Conservation (phyloP, 2,888 invertebrate species). For the Lordiphosa fenestrarum region DNA sequence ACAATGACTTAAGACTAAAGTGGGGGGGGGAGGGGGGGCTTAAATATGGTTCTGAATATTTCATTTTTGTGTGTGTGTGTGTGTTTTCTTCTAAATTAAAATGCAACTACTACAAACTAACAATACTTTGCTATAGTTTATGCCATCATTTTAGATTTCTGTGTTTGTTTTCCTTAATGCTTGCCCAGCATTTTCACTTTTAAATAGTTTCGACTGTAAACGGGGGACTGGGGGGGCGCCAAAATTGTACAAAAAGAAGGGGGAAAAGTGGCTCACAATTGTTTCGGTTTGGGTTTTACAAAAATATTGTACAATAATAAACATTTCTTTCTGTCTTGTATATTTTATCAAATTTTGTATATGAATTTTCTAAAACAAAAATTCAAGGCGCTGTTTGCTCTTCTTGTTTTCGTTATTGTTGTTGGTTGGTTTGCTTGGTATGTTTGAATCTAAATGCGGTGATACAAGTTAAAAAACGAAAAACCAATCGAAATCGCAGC, state of each 20-base stretch:
- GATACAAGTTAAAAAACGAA: slow-evolving; percentile 17
- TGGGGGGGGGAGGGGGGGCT: not conserved
- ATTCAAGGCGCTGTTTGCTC: slow-evolving; percentile 51
- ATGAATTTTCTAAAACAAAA: slow-evolving; percentile 75
- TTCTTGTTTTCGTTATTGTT: slow-evolving; percentile 15
- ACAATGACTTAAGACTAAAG: slow-evolving; percentile 18
- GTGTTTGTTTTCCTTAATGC: slow-evolving; percentile 2
- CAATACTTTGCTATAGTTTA: slow-evolving; percentile 58
- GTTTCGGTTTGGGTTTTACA: slow-evolving; percentile 44
- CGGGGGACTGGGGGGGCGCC: slow-evolving; percentile 31
- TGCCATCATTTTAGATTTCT: slow-evolving; percentile 17
- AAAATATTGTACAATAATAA: slow-evolving; percentile 59
- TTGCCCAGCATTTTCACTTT: slow-evolving; percentile 32
- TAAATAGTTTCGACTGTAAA: slow-evolving; percentile 41
- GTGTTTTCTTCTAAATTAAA: slow-evolving; percentile 43
- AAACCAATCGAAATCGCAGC: slow-evolving; percentile 11
- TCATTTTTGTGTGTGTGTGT: slow-evolving; percentile 14
- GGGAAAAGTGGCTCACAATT: slow-evolving; percentile 48
- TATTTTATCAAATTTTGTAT: slow-evolving; percentile 21
- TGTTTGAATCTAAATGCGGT: slow-evolving; percentile 57
- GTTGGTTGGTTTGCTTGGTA: slow-evolving; percentile 25
- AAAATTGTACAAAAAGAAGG: slow-evolving; percentile 44
- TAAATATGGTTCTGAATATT: slow-evolving; percentile 18
- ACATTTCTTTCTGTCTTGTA: slow-evolving; percentile 24
- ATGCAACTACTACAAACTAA: slow-evolving; percentile 68